phyloP scores from a whole-genome alignment of 2,797 vertebrate species.

The Melanotaenia maccullochi region DNA sequence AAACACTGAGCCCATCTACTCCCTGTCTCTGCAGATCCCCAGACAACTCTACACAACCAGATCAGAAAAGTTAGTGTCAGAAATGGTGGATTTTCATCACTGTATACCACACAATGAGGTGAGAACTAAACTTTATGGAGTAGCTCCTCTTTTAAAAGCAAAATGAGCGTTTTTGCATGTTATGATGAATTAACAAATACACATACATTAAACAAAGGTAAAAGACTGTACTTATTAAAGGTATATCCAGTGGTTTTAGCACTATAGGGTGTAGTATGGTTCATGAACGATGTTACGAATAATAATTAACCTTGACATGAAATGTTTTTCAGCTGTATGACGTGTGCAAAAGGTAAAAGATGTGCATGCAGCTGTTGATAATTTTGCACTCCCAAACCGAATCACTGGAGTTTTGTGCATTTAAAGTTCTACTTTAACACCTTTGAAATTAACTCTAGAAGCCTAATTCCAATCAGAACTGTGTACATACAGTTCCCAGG shows the following conservation, averaged over 20 bases:
- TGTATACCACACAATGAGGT: constrained; percentile 80
- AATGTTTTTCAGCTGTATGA: constrained; percentile 73
- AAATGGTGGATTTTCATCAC: constrained; percentile 82
- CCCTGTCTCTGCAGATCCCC: constrained; percentile 82
- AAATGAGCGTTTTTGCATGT: not conserved
- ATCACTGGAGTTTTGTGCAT: constrained; percentile 28
- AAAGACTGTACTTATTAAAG: not conserved
- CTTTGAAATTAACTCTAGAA: not conserved
- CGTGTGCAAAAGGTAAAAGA: constrained; percentile 70
- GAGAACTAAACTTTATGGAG: constrained; percentile 29
- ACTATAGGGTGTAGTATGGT: not conserved
- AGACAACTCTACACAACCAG: constrained; percentile 85
- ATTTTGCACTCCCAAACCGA: constrained; percentile 43
- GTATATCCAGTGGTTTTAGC: not conserved
- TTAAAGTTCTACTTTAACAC: not conserved
- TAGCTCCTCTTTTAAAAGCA: not conserved
- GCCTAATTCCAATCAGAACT: constrained; percentile 14
- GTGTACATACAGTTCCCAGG: not conserved
- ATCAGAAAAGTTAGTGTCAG: constrained; percentile 81
- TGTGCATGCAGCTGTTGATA: not conserved
- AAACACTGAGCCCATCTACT: constrained; percentile 31
- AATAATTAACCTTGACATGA: constrained; percentile 15
- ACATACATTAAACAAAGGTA: not conserved
- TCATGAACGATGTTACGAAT: not conserved
- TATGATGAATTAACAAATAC: not conserved